Conservation (phyloP, 2,797 vertebrate genomes). For the Acropternis orthonyx region DNA sequence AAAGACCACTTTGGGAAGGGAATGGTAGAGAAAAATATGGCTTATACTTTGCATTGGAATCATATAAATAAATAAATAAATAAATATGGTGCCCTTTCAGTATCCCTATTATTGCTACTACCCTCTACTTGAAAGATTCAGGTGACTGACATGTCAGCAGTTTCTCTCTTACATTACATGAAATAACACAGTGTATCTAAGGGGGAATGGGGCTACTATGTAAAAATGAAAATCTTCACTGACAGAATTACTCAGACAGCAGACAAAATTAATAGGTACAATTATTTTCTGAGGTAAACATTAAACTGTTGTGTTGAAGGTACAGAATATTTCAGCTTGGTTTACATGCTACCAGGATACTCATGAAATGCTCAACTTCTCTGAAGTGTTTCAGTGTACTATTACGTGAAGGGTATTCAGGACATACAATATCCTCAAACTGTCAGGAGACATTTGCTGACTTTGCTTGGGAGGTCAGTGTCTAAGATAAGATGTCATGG, state of each 20-base stretch:
- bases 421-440: slow-evolving; percentile 19
- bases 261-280: neutral
- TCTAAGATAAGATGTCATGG: slow-evolving; percentile 51
- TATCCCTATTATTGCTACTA: neutral
- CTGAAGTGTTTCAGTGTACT: neutral
- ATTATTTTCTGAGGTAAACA: neutral
- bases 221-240: neutral
- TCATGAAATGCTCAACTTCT: neutral
- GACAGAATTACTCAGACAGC: neutral
- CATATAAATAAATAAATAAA: too few relatives aligned
- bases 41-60: neutral
- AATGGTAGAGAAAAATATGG: neutral
- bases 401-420: slow-evolving; percentile 5
- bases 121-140: neutral
- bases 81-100: neutral
- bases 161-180: neutral
- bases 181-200: neutral
- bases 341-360: neutral
- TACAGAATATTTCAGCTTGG: neutral
- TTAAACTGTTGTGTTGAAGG: neutral
- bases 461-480: slow-evolving; percentile 19
- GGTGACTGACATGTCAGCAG: neutral
- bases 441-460: slow-evolving; percentile 43
- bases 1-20: neutral
- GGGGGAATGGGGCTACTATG: neutral